Percentiles rank a stretch among this genome's conserved stretches.
Conservation (phyloP, 2,113 vertebrate species). For the Lichenostomus cassidix region DNA sequence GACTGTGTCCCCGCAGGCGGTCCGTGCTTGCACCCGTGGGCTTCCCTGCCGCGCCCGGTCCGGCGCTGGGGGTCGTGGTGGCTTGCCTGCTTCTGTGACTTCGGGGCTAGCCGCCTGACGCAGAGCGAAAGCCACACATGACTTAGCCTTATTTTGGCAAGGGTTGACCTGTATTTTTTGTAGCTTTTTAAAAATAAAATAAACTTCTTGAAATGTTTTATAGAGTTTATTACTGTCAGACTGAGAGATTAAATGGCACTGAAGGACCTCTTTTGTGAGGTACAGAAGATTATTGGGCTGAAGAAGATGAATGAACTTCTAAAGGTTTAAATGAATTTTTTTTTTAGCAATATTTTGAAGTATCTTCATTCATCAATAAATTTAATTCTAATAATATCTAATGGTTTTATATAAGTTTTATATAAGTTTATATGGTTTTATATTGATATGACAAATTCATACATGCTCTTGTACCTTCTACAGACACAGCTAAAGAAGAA, state of each 20-base stretch:
- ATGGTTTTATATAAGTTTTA: neutral
- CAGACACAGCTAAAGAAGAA: neutral
- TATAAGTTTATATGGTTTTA: neutral
- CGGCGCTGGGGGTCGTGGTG: no score
- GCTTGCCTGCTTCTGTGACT: no score
- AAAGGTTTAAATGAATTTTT: neutral
- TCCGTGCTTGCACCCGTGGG: no score
- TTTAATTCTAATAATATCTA: neutral
- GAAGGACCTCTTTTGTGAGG: neutral
- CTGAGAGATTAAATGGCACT: neutral
- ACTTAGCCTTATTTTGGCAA: neutral
- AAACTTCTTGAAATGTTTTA: neutral
- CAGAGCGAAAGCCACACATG: no score
- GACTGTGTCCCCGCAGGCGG: no score
- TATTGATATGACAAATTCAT: neutral
- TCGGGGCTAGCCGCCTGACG: no score
- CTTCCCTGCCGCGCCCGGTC: no score
- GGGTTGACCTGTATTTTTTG: neutral
- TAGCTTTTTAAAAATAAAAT: neutral
- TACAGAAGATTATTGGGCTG: fast-evolving
- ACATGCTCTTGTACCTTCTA: neutral
- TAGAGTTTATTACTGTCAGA: neutral
- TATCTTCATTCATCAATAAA: neutral
- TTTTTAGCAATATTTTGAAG: neutral
- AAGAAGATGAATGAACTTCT: neutral